Percentiles rank a stretch among this genome's conserved stretches.
phyloP scores from a whole-genome alignment of 2,888 invertebrate species.

The Harpalus rubripes region DNA sequence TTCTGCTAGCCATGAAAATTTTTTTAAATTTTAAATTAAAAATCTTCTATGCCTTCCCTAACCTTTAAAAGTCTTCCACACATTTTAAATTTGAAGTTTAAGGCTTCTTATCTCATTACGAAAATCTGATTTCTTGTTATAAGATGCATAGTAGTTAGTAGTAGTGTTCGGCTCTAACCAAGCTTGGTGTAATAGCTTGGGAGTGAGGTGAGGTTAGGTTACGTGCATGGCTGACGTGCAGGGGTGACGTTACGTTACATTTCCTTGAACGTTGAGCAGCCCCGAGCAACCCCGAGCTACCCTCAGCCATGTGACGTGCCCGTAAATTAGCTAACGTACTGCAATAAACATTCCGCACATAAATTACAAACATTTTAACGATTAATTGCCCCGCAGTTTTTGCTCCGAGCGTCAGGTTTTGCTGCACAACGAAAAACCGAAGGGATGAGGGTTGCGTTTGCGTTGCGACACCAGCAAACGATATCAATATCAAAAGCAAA shows the following conservation, averaged over 20 bases:
- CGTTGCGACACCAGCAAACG: constrained; percentile 11
- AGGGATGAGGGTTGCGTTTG: neutral
- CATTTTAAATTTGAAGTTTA: too few relatives aligned
- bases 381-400: constrained; percentile 62
- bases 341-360: constrained; percentile 78
- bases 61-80: too few relatives aligned
- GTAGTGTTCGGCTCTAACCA: too few relatives aligned
- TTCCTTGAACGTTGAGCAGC: constrained; percentile 3
- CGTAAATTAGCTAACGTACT: constrained; percentile 77
- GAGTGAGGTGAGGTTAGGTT: constrained; percentile 4
- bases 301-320: constrained; percentile 75
- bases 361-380: constrained; percentile 78
- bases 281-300: constrained; percentile 70
- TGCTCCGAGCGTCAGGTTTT: constrained; percentile 39
- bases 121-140: too few relatives aligned
- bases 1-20: too few relatives aligned
- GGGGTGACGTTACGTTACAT: constrained; percentile 30
- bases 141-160: too few relatives aligned
- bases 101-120: too few relatives aligned
- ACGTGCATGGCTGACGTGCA: constrained; percentile 48
- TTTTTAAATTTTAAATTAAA: too few relatives aligned
- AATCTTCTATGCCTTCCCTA: too few relatives aligned
- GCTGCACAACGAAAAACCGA: constrained; percentile 27
- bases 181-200: constrained; percentile 23
- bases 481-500: constrained; percentile 53